These are phyloP conservation scores for Mixornis gularis DNA, from an alignment of 2,113 vertebrate genomes.

Conservation along the genomic window DNA sequence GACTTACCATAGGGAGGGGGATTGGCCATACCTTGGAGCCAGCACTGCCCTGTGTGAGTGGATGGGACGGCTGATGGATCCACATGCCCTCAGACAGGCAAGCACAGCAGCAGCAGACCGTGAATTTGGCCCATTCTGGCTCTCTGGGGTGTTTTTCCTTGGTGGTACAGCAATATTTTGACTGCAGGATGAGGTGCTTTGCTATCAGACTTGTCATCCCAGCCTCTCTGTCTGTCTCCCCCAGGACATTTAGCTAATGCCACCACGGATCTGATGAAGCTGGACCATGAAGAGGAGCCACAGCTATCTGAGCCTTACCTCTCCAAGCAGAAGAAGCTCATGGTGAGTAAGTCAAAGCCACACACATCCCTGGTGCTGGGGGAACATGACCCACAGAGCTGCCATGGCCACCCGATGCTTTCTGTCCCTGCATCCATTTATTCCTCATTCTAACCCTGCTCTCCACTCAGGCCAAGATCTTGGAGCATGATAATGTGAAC, in stretches of 20 bases:
- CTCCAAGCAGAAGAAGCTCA: conserved; percentile 99
- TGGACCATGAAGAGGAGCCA: conserved; percentile 94
- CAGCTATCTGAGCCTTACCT: conserved; percentile 96
- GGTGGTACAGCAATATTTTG: background rate
- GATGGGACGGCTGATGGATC: background rate
- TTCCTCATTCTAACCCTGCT: background rate
- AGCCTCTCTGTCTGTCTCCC: background rate
- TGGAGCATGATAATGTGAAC: conserved; percentile 96
- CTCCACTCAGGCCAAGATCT: conserved; percentile 87
- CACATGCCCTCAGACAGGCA: accelerated
- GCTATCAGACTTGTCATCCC: background rate
- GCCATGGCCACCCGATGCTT: background rate
- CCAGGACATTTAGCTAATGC: conserved; percentile 92
- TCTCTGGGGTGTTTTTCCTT: background rate
- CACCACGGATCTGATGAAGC: conserved; percentile 91
- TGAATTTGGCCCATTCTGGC: background rate
- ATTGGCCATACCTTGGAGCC: accelerated
- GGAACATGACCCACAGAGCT: background rate
- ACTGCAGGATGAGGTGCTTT: background rate
- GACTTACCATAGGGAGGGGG: background rate
- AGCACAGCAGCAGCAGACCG: background rate
- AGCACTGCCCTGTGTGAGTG: accelerated
- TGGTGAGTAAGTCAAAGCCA: conserved; percentile 75
- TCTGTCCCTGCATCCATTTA: background rate
- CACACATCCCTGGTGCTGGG: background rate